Evolutionary conservation across 2,888 invertebrate genomes (phyloP).

Genomic region (Drosophila setosimentum): DNA sequence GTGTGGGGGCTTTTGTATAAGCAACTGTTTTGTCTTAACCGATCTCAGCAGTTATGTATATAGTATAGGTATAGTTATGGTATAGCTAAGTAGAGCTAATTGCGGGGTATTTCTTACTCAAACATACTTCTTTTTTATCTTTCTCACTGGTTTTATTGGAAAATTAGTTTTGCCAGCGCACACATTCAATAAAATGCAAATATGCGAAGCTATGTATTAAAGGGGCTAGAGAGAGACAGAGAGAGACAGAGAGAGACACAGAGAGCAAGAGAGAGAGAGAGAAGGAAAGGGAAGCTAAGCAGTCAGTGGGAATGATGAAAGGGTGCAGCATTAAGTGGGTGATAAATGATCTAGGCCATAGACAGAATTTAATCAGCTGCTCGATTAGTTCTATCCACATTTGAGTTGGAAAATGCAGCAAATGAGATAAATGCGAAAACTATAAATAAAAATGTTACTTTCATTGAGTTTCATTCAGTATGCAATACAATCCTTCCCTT

Average conservation of each 20-base stretch:
- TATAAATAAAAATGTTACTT: not conserved
- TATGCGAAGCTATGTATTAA: slow-evolving; percentile 3
- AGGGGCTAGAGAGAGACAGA: not conserved
- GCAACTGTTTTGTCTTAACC: not conserved
- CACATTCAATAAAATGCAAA: slow-evolving; percentile 53
- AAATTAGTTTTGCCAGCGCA: slow-evolving; percentile 59
- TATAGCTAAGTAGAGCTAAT: not conserved
- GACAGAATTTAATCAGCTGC: slow-evolving; percentile 1
- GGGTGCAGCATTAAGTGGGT: slow-evolving; percentile 8
- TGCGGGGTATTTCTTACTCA: not conserved
- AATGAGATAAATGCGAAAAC: not conserved
- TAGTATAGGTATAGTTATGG: no score
- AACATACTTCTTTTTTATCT: not conserved
- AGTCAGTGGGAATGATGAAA: not conserved
- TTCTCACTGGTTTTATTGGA: slow-evolving; percentile 8
- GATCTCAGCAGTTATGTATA: not conserved
- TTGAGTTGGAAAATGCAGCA: not conserved
- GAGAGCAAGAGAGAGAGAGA: not conserved
- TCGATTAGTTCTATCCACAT: not conserved
- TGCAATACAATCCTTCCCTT: not conserved
- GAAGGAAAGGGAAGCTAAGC: not conserved
- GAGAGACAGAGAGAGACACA: not conserved
- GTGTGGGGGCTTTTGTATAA: not conserved
- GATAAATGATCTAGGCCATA: slow-evolving; percentile 6
- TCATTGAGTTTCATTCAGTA: not conserved